A percentile compares a stretch with the other conserved stretches of the same genome.
phyloP scores from a whole-genome alignment of 37 sponge, comb jelly and placozoan species.

The Chondrilla cf. caribensis region DNA sequence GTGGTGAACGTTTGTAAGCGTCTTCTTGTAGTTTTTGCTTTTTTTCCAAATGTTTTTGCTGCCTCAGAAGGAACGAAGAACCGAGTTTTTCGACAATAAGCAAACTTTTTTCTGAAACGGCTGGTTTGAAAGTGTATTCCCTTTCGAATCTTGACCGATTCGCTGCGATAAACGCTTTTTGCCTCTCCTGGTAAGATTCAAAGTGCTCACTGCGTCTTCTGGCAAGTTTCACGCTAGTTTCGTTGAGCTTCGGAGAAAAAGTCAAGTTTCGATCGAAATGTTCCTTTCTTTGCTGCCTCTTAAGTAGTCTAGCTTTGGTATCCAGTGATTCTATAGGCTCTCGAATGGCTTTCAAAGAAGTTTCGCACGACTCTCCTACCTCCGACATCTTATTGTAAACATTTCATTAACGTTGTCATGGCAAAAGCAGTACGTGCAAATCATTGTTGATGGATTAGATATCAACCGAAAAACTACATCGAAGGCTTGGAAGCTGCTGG shows the following conservation, averaged over 20 bases:
- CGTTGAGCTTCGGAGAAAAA: slow-evolving; percentile 63
- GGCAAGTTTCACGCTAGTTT: slow-evolving; percentile 47
- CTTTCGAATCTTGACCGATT: neutral
- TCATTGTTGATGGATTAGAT: too few relatives aligned
- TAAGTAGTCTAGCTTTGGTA: too few relatives aligned
- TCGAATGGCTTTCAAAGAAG: too few relatives aligned
- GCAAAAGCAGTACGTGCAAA: too few relatives aligned
- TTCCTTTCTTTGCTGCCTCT: too few relatives aligned
- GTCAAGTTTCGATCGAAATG: slow-evolving; percentile 34
- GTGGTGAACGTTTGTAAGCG: neutral
- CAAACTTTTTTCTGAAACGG: slow-evolving; percentile 52
- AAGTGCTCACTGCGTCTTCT: slow-evolving; percentile 41
- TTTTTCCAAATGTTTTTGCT: slow-evolving; percentile 56
- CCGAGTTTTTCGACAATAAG: slow-evolving; percentile 50
- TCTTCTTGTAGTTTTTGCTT: slow-evolving; percentile 28
- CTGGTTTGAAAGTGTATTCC: slow-evolving; percentile 59
- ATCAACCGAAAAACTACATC: too few relatives aligned
- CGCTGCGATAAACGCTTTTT: neutral
- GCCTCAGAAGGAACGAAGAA: slow-evolving; percentile 56
- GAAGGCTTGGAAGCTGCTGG: slow-evolving; percentile 5
- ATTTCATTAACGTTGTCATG: too few relatives aligned
- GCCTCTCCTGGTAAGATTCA: slow-evolving; percentile 3
- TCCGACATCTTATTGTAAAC: too few relatives aligned
- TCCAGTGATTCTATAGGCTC: too few relatives aligned
- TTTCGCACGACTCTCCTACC: too few relatives aligned